Base-by-base conservation (phyloP, 2,888 invertebrate genomes). In the Cybosia mesomella region DNA sequence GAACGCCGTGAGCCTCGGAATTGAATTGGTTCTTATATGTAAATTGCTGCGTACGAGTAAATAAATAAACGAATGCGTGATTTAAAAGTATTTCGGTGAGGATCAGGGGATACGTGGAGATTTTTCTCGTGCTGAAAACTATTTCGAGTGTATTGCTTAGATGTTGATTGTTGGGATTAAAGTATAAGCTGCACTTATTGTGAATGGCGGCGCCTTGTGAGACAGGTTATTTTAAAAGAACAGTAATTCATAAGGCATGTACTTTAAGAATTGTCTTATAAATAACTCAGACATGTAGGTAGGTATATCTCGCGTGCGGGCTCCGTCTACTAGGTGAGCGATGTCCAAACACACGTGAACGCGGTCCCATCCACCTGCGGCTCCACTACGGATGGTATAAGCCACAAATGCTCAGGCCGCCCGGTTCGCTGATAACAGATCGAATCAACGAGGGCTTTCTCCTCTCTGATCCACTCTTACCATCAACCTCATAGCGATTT, bases 11-110 rank as follows among this genome's bases (percentile, higher is more conserved):
- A 87, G 91, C 89, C 89, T 88, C 84, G 88, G 88, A 92, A 94
- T 94, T 93, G 94, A 91, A 94, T 94, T 92, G 93, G 91, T 89
- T 91, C 91, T 89, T 90, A 89, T 92, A 93, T 92, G 93, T 91
- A 93, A 93, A 93, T 92, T 89, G 89, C 87, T 87, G 91, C 91
- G 89, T 91, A 91, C 87, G 91, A 92, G 93, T 93, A 94, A 93
- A 93, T 93, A 93, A 92, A 91, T 91, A 92, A 87, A 86, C 85
- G 86, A 83, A 91, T 89, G 85, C 83, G 85, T 91, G 92, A 92
- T 89, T 92, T 91, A 91, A 90, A 88, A 87, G 85, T 84, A 87
- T 88, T 88, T 80, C 60, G 81, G 80, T 80, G 78, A 72, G 91
- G 90, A 88, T 92, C 87, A 89, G 84, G 72, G 75, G 72, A 83